These are phyloP conservation scores for Hycleus cichorii DNA, from an alignment of 1,140 invertebrate genomes.

Conservation along the genomic window DNA sequence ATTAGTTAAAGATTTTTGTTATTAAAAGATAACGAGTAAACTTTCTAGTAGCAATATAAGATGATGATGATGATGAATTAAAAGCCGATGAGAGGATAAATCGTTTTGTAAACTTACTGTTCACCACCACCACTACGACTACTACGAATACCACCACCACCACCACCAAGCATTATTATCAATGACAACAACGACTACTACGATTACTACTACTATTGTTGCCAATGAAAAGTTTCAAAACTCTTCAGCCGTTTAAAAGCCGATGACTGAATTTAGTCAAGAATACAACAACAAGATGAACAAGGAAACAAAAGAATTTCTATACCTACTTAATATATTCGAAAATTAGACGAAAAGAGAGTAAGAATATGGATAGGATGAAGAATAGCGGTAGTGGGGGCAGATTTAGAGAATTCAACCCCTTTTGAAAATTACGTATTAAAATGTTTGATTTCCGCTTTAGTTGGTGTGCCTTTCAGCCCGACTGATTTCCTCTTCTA, in stretches of 20 bases:
- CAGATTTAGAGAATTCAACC: not conserved
- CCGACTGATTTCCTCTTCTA: slow-evolving; percentile 1
- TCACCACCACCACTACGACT: no score
- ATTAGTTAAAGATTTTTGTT: no score
- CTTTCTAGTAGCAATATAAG: no score
- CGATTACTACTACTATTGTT: no score
- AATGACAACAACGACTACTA: no score
- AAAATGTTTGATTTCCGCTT: slow-evolving; percentile 25
- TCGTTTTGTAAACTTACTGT: slow-evolving; percentile 14
- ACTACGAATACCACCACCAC: no score
- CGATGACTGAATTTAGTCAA: slow-evolving; percentile 20
- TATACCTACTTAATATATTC: no score
- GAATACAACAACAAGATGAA: slow-evolving; percentile 33
- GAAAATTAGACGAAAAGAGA: no score
- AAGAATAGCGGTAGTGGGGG: no score
- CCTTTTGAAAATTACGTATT: slow-evolving; percentile 38
- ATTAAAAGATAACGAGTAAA: no score
- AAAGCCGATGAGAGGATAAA: slow-evolving; percentile 12
- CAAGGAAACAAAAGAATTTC: slow-evolving; percentile 40
- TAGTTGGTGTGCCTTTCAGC: slow-evolving; percentile 8
- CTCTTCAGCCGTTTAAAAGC: slow-evolving; percentile 19
- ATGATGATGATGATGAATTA: slow-evolving; percentile 15
- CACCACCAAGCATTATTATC: no score
- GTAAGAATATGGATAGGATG: no score
- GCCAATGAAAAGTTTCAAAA: slow-evolving; percentile 2